Conservation (phyloP, 2,113 vertebrate genomes). For the Nanorana parkeri region DNA sequence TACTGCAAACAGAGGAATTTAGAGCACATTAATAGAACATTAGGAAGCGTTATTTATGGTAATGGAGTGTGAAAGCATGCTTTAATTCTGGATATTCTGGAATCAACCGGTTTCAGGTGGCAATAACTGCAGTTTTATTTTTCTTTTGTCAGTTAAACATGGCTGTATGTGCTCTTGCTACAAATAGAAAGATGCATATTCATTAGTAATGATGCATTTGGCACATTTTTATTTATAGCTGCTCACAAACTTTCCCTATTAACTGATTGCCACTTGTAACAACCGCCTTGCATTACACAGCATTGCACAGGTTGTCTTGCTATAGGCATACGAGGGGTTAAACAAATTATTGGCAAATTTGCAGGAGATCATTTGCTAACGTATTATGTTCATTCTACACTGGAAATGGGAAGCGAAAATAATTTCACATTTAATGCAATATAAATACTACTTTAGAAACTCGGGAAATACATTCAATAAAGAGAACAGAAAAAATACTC, state of each 20-base stretch:
- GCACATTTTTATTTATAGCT: conserved; percentile 33
- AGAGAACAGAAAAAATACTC: not conserved
- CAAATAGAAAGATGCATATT: conserved; percentile 54
- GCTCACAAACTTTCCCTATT: conserved; percentile 6
- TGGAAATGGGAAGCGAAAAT: not conserved
- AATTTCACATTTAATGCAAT: not conserved
- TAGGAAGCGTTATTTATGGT: conserved; percentile 70
- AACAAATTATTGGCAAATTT: not conserved
- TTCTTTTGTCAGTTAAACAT: conserved; percentile 58
- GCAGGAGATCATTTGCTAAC: not conserved
- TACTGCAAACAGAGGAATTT: conserved; percentile 67
- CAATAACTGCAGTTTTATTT: conserved; percentile 54
- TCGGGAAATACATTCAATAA: not conserved
- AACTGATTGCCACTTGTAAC: not conserved
- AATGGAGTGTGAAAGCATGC: conserved; percentile 68
- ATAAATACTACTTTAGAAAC: not conserved
- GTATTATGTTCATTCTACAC: not conserved
- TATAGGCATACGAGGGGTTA: not conserved
- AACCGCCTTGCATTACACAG: not conserved
- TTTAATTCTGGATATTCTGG: conserved; percentile 71
- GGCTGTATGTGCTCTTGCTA: conserved; percentile 36
- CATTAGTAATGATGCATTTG: conserved; percentile 32
- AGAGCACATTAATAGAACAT: conserved; percentile 70
- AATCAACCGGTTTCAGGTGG: conserved; percentile 65
- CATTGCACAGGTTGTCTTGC: not conserved